These are phyloP conservation scores for Cephus pulcher DNA, from an alignment of 2,888 invertebrate genomes.

Conservation along the genomic window DNA sequence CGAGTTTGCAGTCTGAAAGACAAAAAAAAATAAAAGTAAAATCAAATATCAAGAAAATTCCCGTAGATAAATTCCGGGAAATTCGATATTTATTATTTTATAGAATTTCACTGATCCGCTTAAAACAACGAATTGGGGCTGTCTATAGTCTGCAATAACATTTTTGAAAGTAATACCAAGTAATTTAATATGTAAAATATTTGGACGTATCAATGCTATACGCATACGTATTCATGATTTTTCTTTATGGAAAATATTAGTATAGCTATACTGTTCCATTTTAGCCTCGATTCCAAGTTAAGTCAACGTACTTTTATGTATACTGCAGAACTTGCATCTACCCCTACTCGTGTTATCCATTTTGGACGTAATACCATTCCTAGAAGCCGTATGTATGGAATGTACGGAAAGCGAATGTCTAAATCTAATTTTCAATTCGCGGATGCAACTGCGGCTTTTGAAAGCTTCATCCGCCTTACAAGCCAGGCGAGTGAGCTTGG, in stretches of 20 bases:
- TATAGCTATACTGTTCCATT: neutral
- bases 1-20: neutral
- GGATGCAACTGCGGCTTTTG: conserved; percentile 6
- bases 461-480: neutral
- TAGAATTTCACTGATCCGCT: neutral
- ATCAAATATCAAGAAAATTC: neutral
- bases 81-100: neutral
- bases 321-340: neutral
- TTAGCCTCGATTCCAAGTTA: too few relatives aligned
- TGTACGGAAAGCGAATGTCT: conserved; percentile 12
- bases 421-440: conserved; percentile 15
- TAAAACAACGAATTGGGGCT: too few relatives aligned
- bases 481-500: neutral
- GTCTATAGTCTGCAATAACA: too few relatives aligned
- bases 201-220: too few relatives aligned
- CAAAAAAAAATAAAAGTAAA: neutral
- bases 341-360: neutral
- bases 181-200: neutral
- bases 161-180: too few relatives aligned
- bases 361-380: neutral
- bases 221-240: neutral
- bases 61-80: neutral
- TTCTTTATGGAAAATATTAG: neutral
- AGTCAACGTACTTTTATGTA: neutral
- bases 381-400: neutral